Conservation (phyloP, 2,888 invertebrate species). For the Cosmopolites sordidus region DNA sequence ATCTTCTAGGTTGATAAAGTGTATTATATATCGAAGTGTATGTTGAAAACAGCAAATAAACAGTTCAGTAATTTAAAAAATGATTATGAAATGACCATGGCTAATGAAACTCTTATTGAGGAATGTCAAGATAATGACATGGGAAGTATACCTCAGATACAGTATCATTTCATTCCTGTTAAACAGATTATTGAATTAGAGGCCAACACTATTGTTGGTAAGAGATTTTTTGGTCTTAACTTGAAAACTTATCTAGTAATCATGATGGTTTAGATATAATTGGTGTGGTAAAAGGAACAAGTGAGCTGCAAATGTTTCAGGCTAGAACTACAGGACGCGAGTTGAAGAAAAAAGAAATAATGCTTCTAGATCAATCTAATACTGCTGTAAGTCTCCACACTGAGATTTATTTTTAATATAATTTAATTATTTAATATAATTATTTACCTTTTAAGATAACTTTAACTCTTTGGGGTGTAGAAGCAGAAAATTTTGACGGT, state of each 20-base stretch:
- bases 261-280: slow-evolving; percentile 67
- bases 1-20: slow-evolving; percentile 61
- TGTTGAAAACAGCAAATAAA: slow-evolving; percentile 91
- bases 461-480: slow-evolving; percentile 88
- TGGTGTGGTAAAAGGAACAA: slow-evolving; percentile 74
- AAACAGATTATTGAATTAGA: slow-evolving; percentile 64
- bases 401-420: too few relatives aligned
- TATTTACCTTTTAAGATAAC: slow-evolving; percentile 51
- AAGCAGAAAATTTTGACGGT: slow-evolving; percentile 81
- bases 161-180: slow-evolving; percentile 74
- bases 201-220: slow-evolving; percentile 69
- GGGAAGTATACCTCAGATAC: slow-evolving; percentile 64
- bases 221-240: slow-evolving; percentile 33
- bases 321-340: slow-evolving; percentile 74
- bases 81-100: slow-evolving; percentile 94
- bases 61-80: slow-evolving; percentile 78
- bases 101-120: slow-evolving; percentile 54
- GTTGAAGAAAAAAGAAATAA: slow-evolving; percentile 83
- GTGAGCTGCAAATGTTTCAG: slow-evolving; percentile 69
- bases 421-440: too few relatives aligned
- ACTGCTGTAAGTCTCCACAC: slow-evolving; percentile 54
- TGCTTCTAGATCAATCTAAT: slow-evolving; percentile 79
- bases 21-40: slow-evolving; percentile 81
- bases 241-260: slow-evolving; percentile 34
- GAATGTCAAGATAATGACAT: slow-evolving; percentile 51